phyloP scores from a whole-genome alignment of 2,888 invertebrate species.

The Agriotes lineatus region DNA sequence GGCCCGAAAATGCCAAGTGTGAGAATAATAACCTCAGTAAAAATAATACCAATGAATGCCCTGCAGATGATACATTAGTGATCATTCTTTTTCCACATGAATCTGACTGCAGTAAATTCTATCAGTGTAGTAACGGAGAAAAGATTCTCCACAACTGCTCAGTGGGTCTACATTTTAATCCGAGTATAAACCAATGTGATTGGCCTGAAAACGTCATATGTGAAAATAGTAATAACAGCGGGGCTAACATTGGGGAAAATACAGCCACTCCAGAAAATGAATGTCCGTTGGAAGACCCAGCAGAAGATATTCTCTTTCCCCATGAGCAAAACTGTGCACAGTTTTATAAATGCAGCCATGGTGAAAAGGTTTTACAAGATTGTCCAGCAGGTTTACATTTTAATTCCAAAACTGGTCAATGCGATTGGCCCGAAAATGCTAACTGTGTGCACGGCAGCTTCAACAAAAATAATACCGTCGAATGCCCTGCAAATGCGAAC shows the following conservation, averaged over 20 bases:
- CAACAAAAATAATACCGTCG: slow-evolving; percentile 23
- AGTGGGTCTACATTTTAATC: slow-evolving; percentile 46
- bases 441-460: slow-evolving; percentile 27
- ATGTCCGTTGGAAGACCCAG: neutral
- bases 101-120: slow-evolving; percentile 44
- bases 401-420: slow-evolving; percentile 40
- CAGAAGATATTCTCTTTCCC: slow-evolving; percentile 8
- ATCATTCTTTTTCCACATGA: slow-evolving; percentile 33
- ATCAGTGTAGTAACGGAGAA: slow-evolving; percentile 42
- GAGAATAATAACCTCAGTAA: neutral
- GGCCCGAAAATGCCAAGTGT: too few relatives aligned
- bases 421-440: slow-evolving; percentile 47
- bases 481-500: neutral
- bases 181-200: slow-evolving; percentile 44
- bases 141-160: slow-evolving; percentile 42
- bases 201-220: slow-evolving; percentile 35
- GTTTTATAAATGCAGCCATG: slow-evolving; percentile 46
- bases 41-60: neutral
- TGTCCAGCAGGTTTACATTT: slow-evolving; percentile 48
- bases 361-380: slow-evolving; percentile 32
- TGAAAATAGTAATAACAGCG: neutral
- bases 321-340: slow-evolving; percentile 41
- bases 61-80: neutral
- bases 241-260: slow-evolving; percentile 26
- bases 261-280: neutral